phyloP scores from a whole-genome alignment of 2,797 vertebrate genomes.

The Sus cebifrons region DNA sequence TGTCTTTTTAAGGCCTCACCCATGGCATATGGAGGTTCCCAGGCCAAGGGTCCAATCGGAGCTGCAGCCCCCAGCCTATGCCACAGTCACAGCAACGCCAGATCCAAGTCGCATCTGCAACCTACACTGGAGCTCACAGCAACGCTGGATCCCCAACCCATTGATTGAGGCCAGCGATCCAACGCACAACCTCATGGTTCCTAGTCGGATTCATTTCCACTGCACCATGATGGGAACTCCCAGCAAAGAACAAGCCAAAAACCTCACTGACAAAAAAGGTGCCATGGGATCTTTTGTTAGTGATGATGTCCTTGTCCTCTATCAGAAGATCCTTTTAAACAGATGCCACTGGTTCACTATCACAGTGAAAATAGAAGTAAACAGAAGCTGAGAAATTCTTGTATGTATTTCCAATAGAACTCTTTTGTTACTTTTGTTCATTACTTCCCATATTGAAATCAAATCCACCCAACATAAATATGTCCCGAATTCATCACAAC shows the following conservation, averaged over 20 bases:
- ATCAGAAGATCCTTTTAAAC: neutral
- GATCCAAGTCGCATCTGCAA: too few species aligned
- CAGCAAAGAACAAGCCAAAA: neutral
- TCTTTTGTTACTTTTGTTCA: slow-evolving; percentile 51
- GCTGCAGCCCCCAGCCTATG: too few species aligned
- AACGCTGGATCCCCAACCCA: too few species aligned
- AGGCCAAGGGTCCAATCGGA: too few species aligned
- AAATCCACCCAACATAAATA: slow-evolving; percentile 6
- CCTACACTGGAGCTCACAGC: too few species aligned
- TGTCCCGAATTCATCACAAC: slow-evolving; percentile 25
- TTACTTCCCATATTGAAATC: slow-evolving; percentile 50
- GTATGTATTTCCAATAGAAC: neutral
- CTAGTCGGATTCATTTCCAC: too few species aligned
- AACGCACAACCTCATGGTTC: too few species aligned
- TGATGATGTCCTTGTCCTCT: neutral
- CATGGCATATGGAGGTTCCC: too few species aligned
- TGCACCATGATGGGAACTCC: too few species aligned
- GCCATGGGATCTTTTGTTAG: neutral
- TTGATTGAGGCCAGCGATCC: too few species aligned
- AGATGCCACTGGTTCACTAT: neutral
- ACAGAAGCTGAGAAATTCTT: neutral
- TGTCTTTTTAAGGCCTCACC: too few species aligned
- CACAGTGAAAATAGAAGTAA: neutral
- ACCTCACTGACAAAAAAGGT: neutral
- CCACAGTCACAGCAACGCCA: too few species aligned